These are phyloP conservation scores for Liparis tanakae DNA, from an alignment of 2,797 vertebrate genomes.

Conservation along the genomic window DNA sequence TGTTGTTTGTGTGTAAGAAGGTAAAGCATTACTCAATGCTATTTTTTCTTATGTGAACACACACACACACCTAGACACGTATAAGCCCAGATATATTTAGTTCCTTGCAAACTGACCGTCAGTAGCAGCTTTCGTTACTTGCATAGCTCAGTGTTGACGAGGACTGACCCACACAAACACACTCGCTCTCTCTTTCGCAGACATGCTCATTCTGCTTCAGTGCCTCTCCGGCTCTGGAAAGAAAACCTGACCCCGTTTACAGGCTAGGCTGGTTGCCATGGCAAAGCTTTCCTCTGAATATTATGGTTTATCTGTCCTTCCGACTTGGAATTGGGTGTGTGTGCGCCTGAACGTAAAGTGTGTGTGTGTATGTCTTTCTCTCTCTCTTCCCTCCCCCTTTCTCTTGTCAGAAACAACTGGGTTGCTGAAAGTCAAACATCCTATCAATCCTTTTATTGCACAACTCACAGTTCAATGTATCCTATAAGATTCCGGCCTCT, in stretches of 20 bases:
- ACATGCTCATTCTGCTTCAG: constrained; percentile 76
- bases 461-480: too few relatives aligned
- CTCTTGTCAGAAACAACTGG: too few relatives aligned
- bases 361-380: too few relatives aligned
- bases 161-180: constrained; percentile 15
- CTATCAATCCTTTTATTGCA: too few relatives aligned
- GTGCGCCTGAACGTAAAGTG: too few relatives aligned
- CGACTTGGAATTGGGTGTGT: constrained; percentile 20
- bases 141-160: constrained; percentile 58
- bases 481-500: too few relatives aligned
- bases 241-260: constrained; percentile 80
- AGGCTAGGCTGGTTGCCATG: constrained; percentile 71
- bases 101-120: constrained; percentile 46
- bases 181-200: constrained; percentile 35
- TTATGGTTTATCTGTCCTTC: constrained; percentile 65
- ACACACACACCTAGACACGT: constrained; percentile 7
- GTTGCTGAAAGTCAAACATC: too few relatives aligned
- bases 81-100: constrained; percentile 34
- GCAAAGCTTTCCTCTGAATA: constrained; percentile 70
- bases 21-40: constrained; percentile 41
- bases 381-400: too few relatives aligned
- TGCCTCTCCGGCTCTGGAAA: constrained; percentile 69
- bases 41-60: constrained; percentile 21
- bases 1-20: constrained; percentile 27
- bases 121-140: constrained; percentile 60